Evolutionary conservation across 1,140 invertebrate species (phyloP), one percentile per base, ranked within the genome.

Genomic region (Psilanteris sp.): DNA sequence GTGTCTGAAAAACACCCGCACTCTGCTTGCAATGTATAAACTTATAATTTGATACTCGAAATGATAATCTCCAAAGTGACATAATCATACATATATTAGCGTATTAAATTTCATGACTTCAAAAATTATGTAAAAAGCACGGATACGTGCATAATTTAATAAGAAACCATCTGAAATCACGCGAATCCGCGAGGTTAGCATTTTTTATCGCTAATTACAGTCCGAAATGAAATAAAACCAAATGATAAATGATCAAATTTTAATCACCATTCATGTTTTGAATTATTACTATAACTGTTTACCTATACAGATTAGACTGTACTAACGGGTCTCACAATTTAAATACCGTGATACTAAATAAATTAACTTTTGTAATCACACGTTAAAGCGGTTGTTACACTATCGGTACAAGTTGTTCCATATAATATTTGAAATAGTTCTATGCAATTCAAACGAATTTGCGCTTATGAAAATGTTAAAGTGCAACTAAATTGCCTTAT

Each of bases 81-180:
- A 72, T 64, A 64, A 64, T 57, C 68, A 8, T 64, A 64, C 52
- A 66, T 66, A 73, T 52, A 73, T 73, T 64, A 64, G 18, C 70
- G 59, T 73, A 73, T 59, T 66, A 57, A 73, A 66, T 59, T 64
- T 22, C 50, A 41, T 31, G 57, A 73, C 24, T 64, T 44, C 27
- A 36, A 50, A 48, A 59, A 73, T 64, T 57, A 66, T 73, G 52
- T 44, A 59, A 48, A 62, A 71, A 55, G 9, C 39, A 52, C 59
- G 27, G 41, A 61, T 34, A 27, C 29, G 68, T 50, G 22, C 41
- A 57, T 72, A 72, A 72, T 50, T 72, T 62, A 48, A 70, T 48
- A 43, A 48, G 26, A 27, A 26, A 37, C 57, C 27, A 34, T 36
- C 48, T 62, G 31, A 57, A 72, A 57, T 57, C 41, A 48, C 48